Conservation (phyloP, 2,113 vertebrate genomes). For the Pterocles burchelli region DNA sequence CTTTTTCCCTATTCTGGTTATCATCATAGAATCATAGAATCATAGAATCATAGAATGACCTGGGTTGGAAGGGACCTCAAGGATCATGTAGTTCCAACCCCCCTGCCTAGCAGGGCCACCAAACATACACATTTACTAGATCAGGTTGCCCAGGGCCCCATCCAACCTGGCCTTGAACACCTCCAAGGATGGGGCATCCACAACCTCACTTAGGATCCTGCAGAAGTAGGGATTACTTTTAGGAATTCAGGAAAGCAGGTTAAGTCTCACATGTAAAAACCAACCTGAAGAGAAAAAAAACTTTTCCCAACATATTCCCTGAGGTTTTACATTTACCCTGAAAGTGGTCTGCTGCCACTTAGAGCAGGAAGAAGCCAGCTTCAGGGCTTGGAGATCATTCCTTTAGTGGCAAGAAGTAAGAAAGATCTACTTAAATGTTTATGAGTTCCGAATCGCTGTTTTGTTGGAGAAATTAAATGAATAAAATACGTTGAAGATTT, state of each 20-base stretch:
- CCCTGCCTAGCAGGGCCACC: no score
- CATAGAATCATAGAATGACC: no score
- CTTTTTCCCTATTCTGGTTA: not conserved
- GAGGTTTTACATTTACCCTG: not conserved
- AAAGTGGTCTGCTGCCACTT: not conserved
- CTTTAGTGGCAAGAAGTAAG: conserved; percentile 29
- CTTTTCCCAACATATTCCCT: not conserved
- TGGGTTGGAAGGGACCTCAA: no score
- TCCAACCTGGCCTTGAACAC: no score
- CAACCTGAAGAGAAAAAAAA: not conserved
- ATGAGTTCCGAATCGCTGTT: not conserved
- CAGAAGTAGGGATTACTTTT: not conserved
- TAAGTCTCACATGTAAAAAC: not conserved
- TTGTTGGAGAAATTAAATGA: not conserved
- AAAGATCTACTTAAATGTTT: not conserved
- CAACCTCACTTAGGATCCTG: not conserved
- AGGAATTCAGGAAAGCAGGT: not conserved
- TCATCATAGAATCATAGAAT: no score
- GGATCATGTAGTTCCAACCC: no score
- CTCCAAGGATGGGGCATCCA: no score
- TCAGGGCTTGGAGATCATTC: not conserved
- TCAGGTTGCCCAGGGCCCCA: no score
- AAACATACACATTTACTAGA: no score
- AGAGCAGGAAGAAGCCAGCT: not conserved
- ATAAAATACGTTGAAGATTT: not conserved